Base-by-base conservation (phyloP, 2,888 invertebrate species). In the Cristatella mucedo region DNA sequence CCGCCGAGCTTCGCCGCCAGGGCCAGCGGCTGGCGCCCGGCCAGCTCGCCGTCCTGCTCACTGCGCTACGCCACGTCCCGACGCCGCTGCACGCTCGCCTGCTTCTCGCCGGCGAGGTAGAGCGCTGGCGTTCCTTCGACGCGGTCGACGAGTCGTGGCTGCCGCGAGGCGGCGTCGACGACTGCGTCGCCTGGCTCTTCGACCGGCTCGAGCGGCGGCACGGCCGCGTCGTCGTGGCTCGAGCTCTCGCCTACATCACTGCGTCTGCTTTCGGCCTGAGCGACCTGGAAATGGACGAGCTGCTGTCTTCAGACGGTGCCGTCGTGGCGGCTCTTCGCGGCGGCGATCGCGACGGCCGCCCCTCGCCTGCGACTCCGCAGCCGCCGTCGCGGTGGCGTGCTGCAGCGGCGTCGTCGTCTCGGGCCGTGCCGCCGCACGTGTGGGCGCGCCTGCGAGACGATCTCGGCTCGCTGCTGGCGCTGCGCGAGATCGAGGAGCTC, bases 221-320 rank as follows among this genome's bases (percentile, higher is more conserved):
- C 39, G 63, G 63, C 2, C 34, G 40, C 15, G 40, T 42, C 1
- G 36, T 61, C 5, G 55, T 59, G 4, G 44, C 53, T 1, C 47
- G 53, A 21, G 44, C 53, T 3, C 44, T 61, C 32, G 51, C 55
- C 16, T 59, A 56, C 44, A 36, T 63, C 22, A 57, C 54, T 6
- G 58, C 58, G 13, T 61, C 63, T 2, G 46, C 41, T 1, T 54
- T 54, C 2, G 64, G 64, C 3, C 46, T 65, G 11, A 59, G 59
- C 43, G 63, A 63, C 46, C 51, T 53, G 42, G 64, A 65, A 48
- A 59, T 64, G 55, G 58, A 59, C 33, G 64, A 65, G 40, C 38
- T 65, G n/a, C 44, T 64, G 21, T 62, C 61, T 3, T 42, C 63
- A 7, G 61, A 63, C 42, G 61, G 62, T 20, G 52, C 47, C 21